Evolutionary conservation across 2,113 vertebrate genomes (phyloP), one percentile per base, ranked within the genome.

Genomic region (Daphoenositta chrysoptera): DNA sequence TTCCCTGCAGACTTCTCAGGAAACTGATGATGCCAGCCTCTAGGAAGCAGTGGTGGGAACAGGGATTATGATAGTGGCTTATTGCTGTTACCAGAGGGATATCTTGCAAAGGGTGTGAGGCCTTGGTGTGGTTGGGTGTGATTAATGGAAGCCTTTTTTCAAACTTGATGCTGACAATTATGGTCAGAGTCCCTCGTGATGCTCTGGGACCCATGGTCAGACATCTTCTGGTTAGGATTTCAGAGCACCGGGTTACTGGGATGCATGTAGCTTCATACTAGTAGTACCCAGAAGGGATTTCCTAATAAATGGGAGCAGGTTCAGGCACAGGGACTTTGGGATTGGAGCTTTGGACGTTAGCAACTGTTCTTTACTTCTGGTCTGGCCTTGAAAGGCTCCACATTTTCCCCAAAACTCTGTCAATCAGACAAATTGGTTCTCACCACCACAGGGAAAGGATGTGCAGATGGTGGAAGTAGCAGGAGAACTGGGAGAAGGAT

Each of bases 391-490:
- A 70, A 72, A 39, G 21, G 48, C 58, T 94, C 30, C 35, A 30
- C 7, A 4, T 92, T 94, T 90, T 70, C 16, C 58, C 63, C 65
- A 14, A 50, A 47, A 45, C 31, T 7, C 13, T 58, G 27, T 70
- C 18, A 22, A 12, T 69, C 33, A 83, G 58, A 35, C 51, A 86
- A 2, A 44, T 28, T 66, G 21, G 18, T 90, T 92, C 45, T 83
- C 30, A 54, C 50, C 39, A 70, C 37, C 35, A 21, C 70, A 58
- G 22, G 27, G 35, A 77, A 50, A 92, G 42, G 86, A 66, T 83
- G 60, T 89, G 50, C 94, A 90, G 92, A 90, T 91, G 92, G 87
- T 87, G 53, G 73, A 96, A 94, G n/a, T 68, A 76, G 71, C 87
- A 78, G 76, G 33, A 86, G 72, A 83, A 50, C 39, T 40, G 51